Base-by-base conservation (phyloP, 1,140 invertebrate genomes). In the Hormaphis cornu region DNA sequence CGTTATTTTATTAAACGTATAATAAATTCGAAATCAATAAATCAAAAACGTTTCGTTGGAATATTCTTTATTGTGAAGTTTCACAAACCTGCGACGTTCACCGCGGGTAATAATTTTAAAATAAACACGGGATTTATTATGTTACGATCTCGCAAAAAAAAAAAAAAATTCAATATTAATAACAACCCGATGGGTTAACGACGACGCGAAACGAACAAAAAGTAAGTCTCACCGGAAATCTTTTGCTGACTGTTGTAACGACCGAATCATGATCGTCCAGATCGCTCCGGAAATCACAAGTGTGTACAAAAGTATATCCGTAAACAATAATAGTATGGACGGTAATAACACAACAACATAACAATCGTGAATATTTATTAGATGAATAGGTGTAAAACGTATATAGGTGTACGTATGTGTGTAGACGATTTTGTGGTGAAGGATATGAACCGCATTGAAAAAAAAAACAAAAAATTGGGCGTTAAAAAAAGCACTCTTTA, bases 361-460 rank as follows among this genome's bases (percentile, higher is more conserved):
- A 66, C 61, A 48, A 66, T 66, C 42, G 61, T 66, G 61, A 66
- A 66, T 66, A 48, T 66, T 66, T 66, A 66, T 66, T 48, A 66
- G 44, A 66, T n/a, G n/a, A 48, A 33, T 50, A 63, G 24, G 42
- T 48, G 10, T n/a, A n/a, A n/a, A 46, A 48, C 12, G 33, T 33
- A 16, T 4, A 24, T 12, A 28, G 40, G 28, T 28, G 58, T 22
- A 44, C 4, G 40, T n/a, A 16, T 3, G 16, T n/a, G n/a, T n/a
- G n/a, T n/a, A 18, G 14, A 42, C 35, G 35, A n/a, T n/a, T n/a
- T n/a, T n/a, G 22, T 5, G 58, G 56, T 12, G 22, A 5, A 30
- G n/a, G 16, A 46, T 42, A 28, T 44, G 6, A 63, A 63, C 37
- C 24, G 33, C 37, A 37, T 14, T 28, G 28, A 63, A n/a, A n/a